Evolutionary conservation across 1,140 invertebrate species (phyloP).

Genomic region (Habropoda laboriosa): DNA sequence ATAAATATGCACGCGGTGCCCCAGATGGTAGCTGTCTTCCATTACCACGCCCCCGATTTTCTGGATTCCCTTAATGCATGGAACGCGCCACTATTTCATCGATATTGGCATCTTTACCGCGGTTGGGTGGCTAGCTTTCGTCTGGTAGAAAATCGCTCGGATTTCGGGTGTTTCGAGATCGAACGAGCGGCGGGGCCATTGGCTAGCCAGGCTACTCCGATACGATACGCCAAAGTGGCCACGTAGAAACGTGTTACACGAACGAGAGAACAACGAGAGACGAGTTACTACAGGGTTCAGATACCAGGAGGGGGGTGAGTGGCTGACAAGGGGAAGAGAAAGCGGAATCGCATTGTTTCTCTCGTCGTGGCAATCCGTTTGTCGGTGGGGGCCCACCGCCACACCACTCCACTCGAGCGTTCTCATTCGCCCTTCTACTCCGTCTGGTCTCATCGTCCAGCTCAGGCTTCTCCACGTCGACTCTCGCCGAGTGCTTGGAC

Average conservation of each 20-base stretch:
- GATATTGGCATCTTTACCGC: conserved; percentile 28
- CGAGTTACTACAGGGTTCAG: neutral
- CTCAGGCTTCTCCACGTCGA: conserved; percentile 62
- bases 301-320: too few relatives aligned
- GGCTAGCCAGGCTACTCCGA: neutral
- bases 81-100: conserved; percentile 22
- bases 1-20: conserved; percentile 24
- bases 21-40: conserved; percentile 43
- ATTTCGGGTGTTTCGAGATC: conserved; percentile 1
- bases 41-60: conserved; percentile 46
- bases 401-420: conserved; percentile 75
- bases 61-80: conserved; percentile 28
- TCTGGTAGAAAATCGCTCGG: neutral
- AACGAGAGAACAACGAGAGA: conserved; percentile 38
- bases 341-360: conserved; percentile 76
- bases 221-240: conserved; percentile 60
- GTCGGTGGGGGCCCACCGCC: too few relatives aligned
- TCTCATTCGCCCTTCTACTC: conserved; percentile 63
- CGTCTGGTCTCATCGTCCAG: conserved; percentile 62
- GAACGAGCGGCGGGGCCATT: neutral
- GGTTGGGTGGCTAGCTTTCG: neutral
- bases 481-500: conserved; percentile 73
- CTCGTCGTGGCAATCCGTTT: conserved; percentile 76
- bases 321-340: neutral
- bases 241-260: conserved; percentile 56